Base-by-base conservation (phyloP, 2,888 invertebrate species). In the Odontocerum albicorne region DNA sequence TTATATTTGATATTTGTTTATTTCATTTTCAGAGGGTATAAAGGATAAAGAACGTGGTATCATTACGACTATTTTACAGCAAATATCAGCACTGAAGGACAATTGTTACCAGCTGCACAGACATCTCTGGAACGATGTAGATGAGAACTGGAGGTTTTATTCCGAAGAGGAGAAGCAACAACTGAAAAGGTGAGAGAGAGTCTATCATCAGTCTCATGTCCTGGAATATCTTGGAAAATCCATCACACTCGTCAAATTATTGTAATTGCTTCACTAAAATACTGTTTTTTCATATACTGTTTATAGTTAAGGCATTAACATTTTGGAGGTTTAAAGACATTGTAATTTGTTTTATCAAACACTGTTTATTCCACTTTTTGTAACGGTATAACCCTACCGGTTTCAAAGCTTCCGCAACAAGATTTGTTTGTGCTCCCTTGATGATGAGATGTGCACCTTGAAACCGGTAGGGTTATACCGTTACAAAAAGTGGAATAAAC, bases 71-170 rank as follows among this genome's bases (percentile, higher is more conserved):
- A 85, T 92, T 65, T 78, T 96, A 68, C 87, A 87, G 66, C 87
- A 89, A 70, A 86, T 95, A 64, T 87, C 93, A 64, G 80, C 76
- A 63, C 80, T 91, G 77, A 88, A 89, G 72, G 92, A 95, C 75
- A 95, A 96, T 77, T 87, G 88, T 68, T 96, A 90, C 78, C 87
- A 90, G 68, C 81, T 96, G 71, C 86, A 88, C 66, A 87, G 90
- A 68, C 86, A 88, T 68, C 82, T 90, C 67, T 96, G 94, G 92
- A 91, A 90, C 70, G 96, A 96, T 70, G 92, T 95, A 63, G 88
- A 92, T 66, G 91, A 91, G 68, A 90, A 92, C 70, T 96, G 96
- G 96, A 92, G 92, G 59, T 95, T 90, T 78, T 96, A 94, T 70
- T 84, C 88, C 15, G 94, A 95, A 66, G 89, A 91, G 68, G 96